Base-by-base conservation (phyloP, 2,113 vertebrate species). In the Platysternon megacephalum region DNA sequence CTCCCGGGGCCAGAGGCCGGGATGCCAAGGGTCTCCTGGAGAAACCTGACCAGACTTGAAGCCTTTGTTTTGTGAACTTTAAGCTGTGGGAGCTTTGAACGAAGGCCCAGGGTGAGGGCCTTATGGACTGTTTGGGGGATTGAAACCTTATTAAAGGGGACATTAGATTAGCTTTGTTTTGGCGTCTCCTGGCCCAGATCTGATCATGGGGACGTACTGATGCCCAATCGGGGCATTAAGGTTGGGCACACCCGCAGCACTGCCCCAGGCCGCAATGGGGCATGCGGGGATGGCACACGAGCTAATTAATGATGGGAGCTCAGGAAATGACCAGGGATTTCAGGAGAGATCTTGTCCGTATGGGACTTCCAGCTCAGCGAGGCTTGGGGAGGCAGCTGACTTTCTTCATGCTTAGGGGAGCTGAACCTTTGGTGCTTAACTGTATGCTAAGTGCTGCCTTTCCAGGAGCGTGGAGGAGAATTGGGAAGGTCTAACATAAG, bases 381-480 rank as follows among this genome's bases (percentile, higher is more conserved):
- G 93, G 56, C 78, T 79, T 83, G 91, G 74, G 1, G 1, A 84
- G 91, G 61, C 19, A 5, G 87, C 53, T 95, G 81, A 88, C 76
- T 58, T 95, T 95, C 96, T 96, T 94, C 93, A 93, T 95, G 93
- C 95, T 95, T 95, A 90, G 91, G 65, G 95, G 94, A 97, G 93
- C 90, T 90, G 89, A 97, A 51, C 53, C 74, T 79, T 96, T 46
- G 21, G 92, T 85, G 94, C 42, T 76, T 95, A 58, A 79, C 46
- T 68, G 83, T 0, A 9, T 88, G 82, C 84, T 93, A 91, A 94
- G 88, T 95, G 85, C 87, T 85, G 85, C 56, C 42, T 85, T 91
- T 74, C 79, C 6, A 89, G 93, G 82, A 89, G 79, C 86, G 89
- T 86, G 86, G 49, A 80, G 74, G 93, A 17, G 78, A 91, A 91